Conservation (phyloP, 2,797 vertebrate genomes). For the Coccyzus lansbergi region DNA sequence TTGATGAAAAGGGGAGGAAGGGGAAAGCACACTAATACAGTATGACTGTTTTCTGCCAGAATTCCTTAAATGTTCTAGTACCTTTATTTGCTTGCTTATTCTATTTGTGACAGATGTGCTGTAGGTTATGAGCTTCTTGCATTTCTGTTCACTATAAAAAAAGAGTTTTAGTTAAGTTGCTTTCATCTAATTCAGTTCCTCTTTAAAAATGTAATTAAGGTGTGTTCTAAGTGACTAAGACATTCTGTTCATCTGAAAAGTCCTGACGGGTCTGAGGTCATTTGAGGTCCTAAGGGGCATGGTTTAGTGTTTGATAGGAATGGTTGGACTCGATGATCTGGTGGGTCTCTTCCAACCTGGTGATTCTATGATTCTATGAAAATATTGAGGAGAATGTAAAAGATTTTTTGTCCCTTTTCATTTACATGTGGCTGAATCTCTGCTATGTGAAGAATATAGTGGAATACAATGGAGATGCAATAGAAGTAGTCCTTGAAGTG, state of each 20-base stretch:
- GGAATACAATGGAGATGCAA: neutral
- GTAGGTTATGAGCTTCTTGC: conserved; percentile 33
- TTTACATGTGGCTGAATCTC: neutral
- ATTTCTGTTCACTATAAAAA: conserved; percentile 60
- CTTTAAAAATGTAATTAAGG: conserved; percentile 67
- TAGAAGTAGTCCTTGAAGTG: neutral
- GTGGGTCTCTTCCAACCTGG: too few relatives aligned
- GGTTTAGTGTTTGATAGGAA: too few relatives aligned
- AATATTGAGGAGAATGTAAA: conserved; percentile 24
- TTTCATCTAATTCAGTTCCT: conserved; percentile 66
- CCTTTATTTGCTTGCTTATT: conserved; percentile 9
- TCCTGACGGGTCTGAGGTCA: too few relatives aligned
- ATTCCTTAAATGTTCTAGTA: conserved; percentile 8
- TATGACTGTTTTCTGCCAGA: neutral
- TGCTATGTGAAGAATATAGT: neutral
- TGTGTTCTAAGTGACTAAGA: conserved; percentile 47
- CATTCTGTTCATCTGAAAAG: neutral
- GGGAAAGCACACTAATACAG: neutral
- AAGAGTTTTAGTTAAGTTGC: conserved; percentile 57
- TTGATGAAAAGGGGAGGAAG: neutral
- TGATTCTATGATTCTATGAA: too few relatives aligned
- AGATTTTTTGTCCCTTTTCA: neutral
- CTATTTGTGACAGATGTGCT: conserved; percentile 19
- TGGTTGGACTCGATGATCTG: too few relatives aligned
- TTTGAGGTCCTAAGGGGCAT: too few relatives aligned